These are phyloP conservation scores for Morpho helenor DNA, from an alignment of 2,888 invertebrate species.

Conservation along the genomic window DNA sequence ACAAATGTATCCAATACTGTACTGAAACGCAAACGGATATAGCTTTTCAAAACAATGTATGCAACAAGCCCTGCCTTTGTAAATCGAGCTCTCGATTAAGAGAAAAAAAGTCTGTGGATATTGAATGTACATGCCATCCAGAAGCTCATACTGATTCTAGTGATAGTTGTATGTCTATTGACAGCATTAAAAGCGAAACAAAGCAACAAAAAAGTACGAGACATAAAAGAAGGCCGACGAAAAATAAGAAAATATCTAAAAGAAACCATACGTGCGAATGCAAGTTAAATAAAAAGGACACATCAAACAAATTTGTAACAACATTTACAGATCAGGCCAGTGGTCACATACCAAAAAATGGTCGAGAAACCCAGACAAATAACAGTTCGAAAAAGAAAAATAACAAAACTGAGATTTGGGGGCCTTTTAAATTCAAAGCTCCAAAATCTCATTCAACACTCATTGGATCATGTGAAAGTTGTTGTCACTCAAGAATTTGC, in stretches of 20 bases:
- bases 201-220: conserved; percentile 7
- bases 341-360: conserved; percentile 22
- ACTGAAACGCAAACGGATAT: conserved; percentile 42
- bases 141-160: conserved; percentile 5
- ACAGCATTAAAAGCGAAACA: conserved; percentile 11
- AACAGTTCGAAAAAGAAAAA: conserved; percentile 8
- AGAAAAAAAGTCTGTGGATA: conserved; percentile 2
- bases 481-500: not conserved
- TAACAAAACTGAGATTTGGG: conserved; percentile 12
- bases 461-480: not conserved
- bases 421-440: conserved; percentile 7
- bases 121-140: conserved; percentile 1
- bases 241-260: conserved; percentile 3
- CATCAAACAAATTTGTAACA: conserved; percentile 38
- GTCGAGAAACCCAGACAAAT: conserved; percentile 15
- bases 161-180: conserved; percentile 27
- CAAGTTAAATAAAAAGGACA: conserved; percentile 11
- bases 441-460: not conserved
- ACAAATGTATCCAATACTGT: conserved; percentile 26
- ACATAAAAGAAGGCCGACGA: conserved; percentile 16
- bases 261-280: conserved; percentile 29
- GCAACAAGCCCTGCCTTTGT: conserved; percentile 38
- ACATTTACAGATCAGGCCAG: conserved; percentile 40
- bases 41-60: conserved; percentile 28
- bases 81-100: conserved; percentile 9